Base-by-base conservation (phyloP, 2,113 vertebrate species). In the Amphiprion percula region DNA sequence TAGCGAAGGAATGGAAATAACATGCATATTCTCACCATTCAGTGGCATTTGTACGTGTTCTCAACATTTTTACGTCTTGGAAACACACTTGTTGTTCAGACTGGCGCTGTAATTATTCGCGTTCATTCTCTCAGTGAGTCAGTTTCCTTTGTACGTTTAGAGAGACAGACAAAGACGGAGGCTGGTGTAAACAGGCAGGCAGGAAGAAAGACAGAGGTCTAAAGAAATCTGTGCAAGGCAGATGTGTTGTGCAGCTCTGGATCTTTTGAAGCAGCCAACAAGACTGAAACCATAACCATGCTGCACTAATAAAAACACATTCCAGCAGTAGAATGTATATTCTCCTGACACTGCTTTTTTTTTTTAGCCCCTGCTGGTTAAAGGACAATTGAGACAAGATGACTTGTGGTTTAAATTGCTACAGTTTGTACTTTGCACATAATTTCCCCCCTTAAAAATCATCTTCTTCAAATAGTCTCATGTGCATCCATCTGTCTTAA, bases 271-370 rank as follows among this genome's bases (percentile, higher is more conserved):
- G 53, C 68, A 77, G 75, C 81, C 85, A 90, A 80, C 67, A 71
- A 53, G 80, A 68, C 68, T 81, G 30, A 87, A 90, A 77, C 77
- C 69, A 65, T 81, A 83, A 80, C 80, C 91, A 90, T 90, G 86
- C 80, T 87, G 80, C 79, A 84, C 59, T 75, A 82, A 91, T 89
- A 82, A 91, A 92, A 88, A 76, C 54, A 86, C 87, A 93, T 94
- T 92, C 91, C 88, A 77, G 49, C 78, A 47, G 28, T 12, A 74
- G 80, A 83, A 78, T 75, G 21, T 62, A 30, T 83, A 46, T 74
- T 88, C 75, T 79, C 55, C 73, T 82, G 68, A 87, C 68, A 28
- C 47, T 54, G 82, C 80, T 53, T 58, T 21, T 21, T 21, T 21
- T 61, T 79, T 79, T 80, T 59, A 33, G 56, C 28, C 50, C 82